These are phyloP conservation scores for Channa argus DNA, from an alignment of 2,113 vertebrate genomes.

Conservation along the genomic window DNA sequence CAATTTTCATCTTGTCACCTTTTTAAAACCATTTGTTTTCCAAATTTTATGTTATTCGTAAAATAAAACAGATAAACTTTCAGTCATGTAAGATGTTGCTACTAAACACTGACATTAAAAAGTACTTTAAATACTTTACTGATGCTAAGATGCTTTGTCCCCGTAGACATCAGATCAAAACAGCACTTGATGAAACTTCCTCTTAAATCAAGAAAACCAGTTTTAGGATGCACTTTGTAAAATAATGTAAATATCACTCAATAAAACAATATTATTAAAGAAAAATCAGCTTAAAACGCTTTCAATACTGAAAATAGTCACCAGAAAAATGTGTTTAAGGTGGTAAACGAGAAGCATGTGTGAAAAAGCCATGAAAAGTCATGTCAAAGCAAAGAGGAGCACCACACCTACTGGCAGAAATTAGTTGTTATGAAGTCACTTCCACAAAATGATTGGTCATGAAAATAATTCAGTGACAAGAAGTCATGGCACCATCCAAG, in stretches of 20 bases:
- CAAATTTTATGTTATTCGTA: neutral
- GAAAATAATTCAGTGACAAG: slow-evolving; percentile 34
- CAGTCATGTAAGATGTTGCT: neutral
- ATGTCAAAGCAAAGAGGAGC: slow-evolving; percentile 19
- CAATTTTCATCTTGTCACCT: neutral
- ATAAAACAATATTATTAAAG: neutral
- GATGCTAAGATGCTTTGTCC: neutral
- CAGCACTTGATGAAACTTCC: neutral
- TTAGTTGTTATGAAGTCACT: slow-evolving; percentile 19
- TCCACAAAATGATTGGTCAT: slow-evolving; percentile 65
- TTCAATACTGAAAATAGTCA: neutral
- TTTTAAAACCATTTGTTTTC: neutral
- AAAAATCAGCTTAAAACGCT: neutral
- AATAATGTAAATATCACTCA: neutral
- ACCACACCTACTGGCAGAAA: slow-evolving; percentile 43
- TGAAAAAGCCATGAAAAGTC: neutral
- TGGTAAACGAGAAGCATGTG: neutral
- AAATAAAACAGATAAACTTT: neutral
- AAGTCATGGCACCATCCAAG: slow-evolving; percentile 32
- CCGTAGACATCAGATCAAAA: neutral
- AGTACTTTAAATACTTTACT: neutral
- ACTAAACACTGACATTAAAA: neutral
- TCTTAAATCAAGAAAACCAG: neutral
- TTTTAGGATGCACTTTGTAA: neutral
- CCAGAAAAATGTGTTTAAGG: neutral